Evolutionary conservation across 2,888 invertebrate genomes (phyloP).

Genomic region (Drosophila mimetica): DNA sequence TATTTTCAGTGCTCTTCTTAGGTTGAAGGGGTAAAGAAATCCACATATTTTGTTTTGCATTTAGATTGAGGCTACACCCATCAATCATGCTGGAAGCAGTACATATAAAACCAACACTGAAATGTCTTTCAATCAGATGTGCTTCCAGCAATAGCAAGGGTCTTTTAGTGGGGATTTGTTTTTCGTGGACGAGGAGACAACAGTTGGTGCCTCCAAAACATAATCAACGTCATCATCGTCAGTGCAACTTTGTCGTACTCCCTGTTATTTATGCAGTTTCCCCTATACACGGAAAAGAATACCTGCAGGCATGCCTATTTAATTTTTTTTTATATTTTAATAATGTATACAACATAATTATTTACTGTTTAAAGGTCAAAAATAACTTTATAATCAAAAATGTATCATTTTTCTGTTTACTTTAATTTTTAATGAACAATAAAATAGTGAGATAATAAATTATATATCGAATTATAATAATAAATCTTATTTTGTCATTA

Average conservation of each 20-base stretch:
- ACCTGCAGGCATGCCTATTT: too few species aligned
- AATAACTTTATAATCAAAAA: too few species aligned
- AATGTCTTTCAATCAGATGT: slow-evolving; percentile 59
- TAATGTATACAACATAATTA: too few species aligned
- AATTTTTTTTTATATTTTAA: too few species aligned
- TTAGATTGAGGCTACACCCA: slow-evolving; percentile 44
- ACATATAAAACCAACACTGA: slow-evolving; percentile 16
- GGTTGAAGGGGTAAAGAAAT: slow-evolving; percentile 3
- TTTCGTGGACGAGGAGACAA: slow-evolving; percentile 22
- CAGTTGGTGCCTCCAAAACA: slow-evolving; percentile 46
- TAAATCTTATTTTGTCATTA: too few species aligned
- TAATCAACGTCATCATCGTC: slow-evolving; percentile 63
- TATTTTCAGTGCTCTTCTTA: neutral
- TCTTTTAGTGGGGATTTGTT: slow-evolving; percentile 52
- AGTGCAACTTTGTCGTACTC: slow-evolving; percentile 37
- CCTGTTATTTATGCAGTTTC: slow-evolving; percentile 40
- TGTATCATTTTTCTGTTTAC: too few species aligned
- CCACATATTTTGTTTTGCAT: slow-evolving; percentile 25
- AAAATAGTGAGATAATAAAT: too few species aligned
- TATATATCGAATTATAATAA: too few species aligned
- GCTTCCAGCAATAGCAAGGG: slow-evolving; percentile 28
- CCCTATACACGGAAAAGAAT: slow-evolving; percentile 4
- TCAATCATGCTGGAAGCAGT: slow-evolving; percentile 55
- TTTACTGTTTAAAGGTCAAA: too few species aligned
- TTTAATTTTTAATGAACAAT: too few species aligned